Conservation (phyloP, 2,113 vertebrate genomes). For the Neodontobutis hainanensis region DNA sequence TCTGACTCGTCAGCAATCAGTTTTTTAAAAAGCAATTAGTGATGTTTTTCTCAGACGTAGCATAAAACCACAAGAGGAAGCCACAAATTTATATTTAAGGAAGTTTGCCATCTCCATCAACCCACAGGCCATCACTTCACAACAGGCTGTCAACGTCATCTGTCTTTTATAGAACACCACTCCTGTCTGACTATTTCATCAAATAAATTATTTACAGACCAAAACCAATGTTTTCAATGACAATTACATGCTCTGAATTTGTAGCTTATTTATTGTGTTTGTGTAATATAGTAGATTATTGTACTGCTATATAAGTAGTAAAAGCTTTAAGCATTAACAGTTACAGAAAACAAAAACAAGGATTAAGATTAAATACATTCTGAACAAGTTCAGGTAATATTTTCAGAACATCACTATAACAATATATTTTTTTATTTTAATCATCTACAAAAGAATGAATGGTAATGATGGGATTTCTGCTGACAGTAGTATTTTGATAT, state of each 20-base stretch:
- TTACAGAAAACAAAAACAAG: no score
- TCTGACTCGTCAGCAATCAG: background rate
- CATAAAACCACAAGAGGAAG: conserved; percentile 33
- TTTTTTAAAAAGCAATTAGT: background rate
- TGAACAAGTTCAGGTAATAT: no score
- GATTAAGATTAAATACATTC: no score
- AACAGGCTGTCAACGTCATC: conserved; percentile 12
- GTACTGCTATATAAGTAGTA: background rate
- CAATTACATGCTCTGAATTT: background rate
- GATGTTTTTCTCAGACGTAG: conserved; percentile 26
- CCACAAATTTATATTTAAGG: conserved; percentile 8
- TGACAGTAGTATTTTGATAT: no score
- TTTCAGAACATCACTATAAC: no score
- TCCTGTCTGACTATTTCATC: background rate
- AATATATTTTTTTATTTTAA: no score
- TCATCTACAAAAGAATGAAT: no score
- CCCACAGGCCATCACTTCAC: background rate
- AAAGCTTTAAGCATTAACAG: background rate
- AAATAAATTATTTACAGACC: background rate
- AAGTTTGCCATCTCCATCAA: conserved; percentile 22
- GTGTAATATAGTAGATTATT: no score
- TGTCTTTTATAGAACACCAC: conserved; percentile 24
- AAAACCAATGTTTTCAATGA: background rate
- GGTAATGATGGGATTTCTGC: no score
- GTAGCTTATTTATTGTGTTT: background rate